Base-by-base conservation (phyloP, 1,140 invertebrate genomes). In the Drosophila trapezifrons region DNA sequence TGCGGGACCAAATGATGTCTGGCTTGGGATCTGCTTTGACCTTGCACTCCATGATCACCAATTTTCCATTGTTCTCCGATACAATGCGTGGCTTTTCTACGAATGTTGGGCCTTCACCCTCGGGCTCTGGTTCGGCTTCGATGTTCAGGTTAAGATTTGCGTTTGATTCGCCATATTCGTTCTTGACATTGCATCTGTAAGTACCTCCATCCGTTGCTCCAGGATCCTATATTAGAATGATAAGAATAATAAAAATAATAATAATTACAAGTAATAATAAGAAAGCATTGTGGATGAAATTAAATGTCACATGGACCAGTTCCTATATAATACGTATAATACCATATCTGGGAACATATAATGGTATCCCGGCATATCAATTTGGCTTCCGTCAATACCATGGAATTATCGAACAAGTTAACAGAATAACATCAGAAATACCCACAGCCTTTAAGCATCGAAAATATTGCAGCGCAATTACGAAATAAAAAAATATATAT, bases 61-160 rank as follows among this genome's bases (percentile, higher is more conserved):
- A 93, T 94, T 98, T 98, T 7, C 98, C 98, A 87, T 97, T 97
- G 90, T 99, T 96, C 92, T 98, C 97, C 0, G 98, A 99, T 74
- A 92, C 56, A 63, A 92, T 92, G 73, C 95, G 94, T 17, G 99
- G 99, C 93, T 99, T 99, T 92, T 99, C 98, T 42, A 98, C 95
- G 92, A 99, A 99, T n/a, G 97, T 98, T 57, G 99, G 99, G 13
- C 98, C 98, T 86, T 98, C 96, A 15, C 98, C 98, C 92, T 98
- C 96, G 2, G 96, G 96, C 92, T 98, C 97, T 1, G 96, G 96
- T 89, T 98, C 97, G 12, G 97, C 97, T 93, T 99, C 98, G 92
- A 99, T 99, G 92, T 99, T 99, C 49, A 99, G 93, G 91, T 99
- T 99, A 7, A 99, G 94, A 93, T 99, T 99, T 42, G 99, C 99